Evolutionary conservation across 1,140 invertebrate species (phyloP).

Genomic region (Lethrus apterus): DNA sequence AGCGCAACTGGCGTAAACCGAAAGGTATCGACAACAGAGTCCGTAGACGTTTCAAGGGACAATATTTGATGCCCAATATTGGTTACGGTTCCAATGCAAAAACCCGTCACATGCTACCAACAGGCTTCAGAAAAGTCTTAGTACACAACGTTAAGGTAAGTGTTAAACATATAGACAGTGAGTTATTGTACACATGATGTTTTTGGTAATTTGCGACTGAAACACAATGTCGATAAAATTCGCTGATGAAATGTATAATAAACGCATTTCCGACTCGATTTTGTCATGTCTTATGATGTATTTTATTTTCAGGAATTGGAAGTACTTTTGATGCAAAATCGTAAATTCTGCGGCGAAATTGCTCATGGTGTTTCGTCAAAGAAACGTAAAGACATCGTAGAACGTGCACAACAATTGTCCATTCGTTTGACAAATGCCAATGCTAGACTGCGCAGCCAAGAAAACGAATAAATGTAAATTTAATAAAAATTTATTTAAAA

Average conservation of each 20-base stretch:
- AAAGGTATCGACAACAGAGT: slow-evolving; percentile 99
- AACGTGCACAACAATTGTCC: slow-evolving; percentile 90
- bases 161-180: slow-evolving; percentile 1
- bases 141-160: slow-evolving; percentile 69
- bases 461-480: slow-evolving; percentile 79
- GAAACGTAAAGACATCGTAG: slow-evolving; percentile 92
- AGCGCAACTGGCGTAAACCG: slow-evolving; percentile 86
- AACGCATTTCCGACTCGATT: background rate
- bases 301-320: slow-evolving; percentile 80
- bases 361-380: slow-evolving; percentile 94
- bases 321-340: slow-evolving; percentile 98
- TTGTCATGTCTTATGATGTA: background rate
- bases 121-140: slow-evolving; percentile 92
- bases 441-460: slow-evolving; percentile 92
- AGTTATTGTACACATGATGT: slow-evolving; percentile 28
- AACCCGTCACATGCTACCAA: slow-evolving; percentile 93
- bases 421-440: slow-evolving; percentile 94
- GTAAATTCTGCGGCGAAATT: slow-evolving; percentile 95
- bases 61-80: slow-evolving; percentile 97
- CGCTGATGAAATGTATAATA: slow-evolving; percentile 20
- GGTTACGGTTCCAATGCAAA: slow-evolving; percentile 96
- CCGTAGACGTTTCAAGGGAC: slow-evolving; percentile 96
- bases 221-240: slow-evolving; percentile 29
- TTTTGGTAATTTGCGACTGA: slow-evolving; percentile 41
- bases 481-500: slow-evolving; percentile 11